Percentiles rank a stretch among this genome's conserved stretches.
Conservation (phyloP, 1,140 invertebrate genomes). For the Lepidurus apus region DNA sequence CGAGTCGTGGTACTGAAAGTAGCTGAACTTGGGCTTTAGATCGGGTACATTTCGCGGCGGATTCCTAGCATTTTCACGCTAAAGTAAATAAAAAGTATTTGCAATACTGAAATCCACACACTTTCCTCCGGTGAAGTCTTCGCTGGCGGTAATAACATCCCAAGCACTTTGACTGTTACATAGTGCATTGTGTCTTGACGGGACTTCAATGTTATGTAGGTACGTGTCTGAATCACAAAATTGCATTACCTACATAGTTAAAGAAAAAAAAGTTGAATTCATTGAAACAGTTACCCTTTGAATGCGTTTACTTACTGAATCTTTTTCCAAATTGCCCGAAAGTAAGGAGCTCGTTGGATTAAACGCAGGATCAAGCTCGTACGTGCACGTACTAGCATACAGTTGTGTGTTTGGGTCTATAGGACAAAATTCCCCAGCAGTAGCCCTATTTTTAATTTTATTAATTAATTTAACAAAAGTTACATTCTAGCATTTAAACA, state of each 20-base stretch:
- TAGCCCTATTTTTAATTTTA: background rate
- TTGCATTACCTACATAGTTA: constrained; percentile 34
- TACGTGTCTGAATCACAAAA: constrained; percentile 42
- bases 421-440: background rate
- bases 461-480: background rate
- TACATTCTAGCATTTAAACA: too few relatives aligned
- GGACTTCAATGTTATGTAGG: constrained; percentile 43
- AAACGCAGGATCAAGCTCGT: background rate
- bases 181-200: constrained; percentile 46
- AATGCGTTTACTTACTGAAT: background rate
- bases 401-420: background rate
- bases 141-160: constrained; percentile 45
- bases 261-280: background rate
- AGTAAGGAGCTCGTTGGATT: background rate
- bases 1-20: background rate
- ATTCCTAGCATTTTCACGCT: background rate
- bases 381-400: background rate
- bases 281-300: background rate
- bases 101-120: background rate
- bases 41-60: background rate
- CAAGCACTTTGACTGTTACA: constrained; percentile 45
- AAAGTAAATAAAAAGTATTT: background rate
- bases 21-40: background rate
- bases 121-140: constrained; percentile 41
- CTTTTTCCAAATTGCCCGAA: background rate